Evolutionary conservation across 2,113 vertebrate genomes (phyloP).

Genomic region (Grantiella picta): DNA sequence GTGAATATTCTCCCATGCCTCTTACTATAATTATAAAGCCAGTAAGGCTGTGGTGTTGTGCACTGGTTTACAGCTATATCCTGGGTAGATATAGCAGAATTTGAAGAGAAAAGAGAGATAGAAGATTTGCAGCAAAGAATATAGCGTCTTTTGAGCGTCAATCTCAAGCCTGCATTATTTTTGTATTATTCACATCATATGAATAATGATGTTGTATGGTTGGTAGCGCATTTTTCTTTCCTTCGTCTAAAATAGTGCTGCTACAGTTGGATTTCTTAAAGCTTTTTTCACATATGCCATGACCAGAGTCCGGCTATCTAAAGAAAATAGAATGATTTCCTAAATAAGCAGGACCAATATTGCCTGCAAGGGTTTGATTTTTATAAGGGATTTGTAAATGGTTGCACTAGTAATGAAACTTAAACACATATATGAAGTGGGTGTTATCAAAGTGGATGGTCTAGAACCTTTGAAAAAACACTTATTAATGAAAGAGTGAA

Average conservation of each 20-base stretch:
- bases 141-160: background rate
- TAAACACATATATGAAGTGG: background rate
- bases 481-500: background rate
- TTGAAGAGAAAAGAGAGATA: background rate
- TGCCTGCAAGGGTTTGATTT: background rate
- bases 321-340: background rate
- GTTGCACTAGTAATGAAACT: background rate
- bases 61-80: background rate
- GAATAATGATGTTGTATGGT: rapidly evolving
- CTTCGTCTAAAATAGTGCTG: background rate
- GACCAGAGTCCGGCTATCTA: background rate
- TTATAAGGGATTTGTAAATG: background rate
- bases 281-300: background rate
- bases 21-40: background rate
- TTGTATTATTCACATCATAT: background rate
- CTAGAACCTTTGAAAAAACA: background rate
- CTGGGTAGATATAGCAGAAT: background rate
- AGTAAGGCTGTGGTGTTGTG: background rate
- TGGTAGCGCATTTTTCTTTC: background rate
- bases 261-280: background rate
- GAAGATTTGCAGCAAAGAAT: background rate
- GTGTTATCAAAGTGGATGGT: background rate
- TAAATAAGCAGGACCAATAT: background rate
- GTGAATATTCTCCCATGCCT: background rate
- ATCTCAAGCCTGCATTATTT: background rate